These are phyloP conservation scores for Hemibagrus wyckioides DNA, from an alignment of 2,113 vertebrate species.

Conservation along the genomic window DNA sequence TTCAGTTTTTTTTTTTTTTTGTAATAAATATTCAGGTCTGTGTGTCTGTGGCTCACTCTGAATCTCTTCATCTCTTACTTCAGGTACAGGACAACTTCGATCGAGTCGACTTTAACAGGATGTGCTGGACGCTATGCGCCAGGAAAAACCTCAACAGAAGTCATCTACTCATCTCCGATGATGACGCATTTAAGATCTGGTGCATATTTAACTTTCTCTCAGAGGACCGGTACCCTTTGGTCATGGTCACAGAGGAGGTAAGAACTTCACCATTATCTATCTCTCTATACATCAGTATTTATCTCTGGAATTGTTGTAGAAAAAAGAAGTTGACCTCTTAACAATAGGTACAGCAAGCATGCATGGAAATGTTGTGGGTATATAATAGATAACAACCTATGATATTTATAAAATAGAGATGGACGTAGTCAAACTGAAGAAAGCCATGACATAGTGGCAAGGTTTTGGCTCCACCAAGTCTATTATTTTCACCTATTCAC, in stretches of 20 bases:
- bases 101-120: slow-evolving; percentile 91
- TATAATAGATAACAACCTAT: background rate
- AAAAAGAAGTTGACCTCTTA: background rate
- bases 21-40: slow-evolving; percentile 18
- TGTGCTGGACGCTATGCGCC: slow-evolving; percentile 95
- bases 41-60: background rate
- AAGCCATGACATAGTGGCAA: background rate
- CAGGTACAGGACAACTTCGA: slow-evolving; percentile 92
- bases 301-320: background rate
- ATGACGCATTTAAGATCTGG: slow-evolving; percentile 96
- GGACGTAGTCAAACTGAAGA: background rate
- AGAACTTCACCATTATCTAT: slow-evolving; percentile 50
- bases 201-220: slow-evolving; percentile 98
- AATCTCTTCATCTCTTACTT: slow-evolving; percentile 24
- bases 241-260: slow-evolving; percentile 96
- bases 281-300: background rate
- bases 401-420: background rate
- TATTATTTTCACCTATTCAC: no score
- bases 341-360: background rate
- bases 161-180: slow-evolving; percentile 81
- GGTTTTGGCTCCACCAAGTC: background rate
- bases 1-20: slow-evolving; percentile 17
- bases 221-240: slow-evolving; percentile 91
- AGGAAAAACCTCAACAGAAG: slow-evolving; percentile 87
- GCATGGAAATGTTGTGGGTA: background rate